phyloP scores from a whole-genome alignment of 2,888 invertebrate genomes.

The Mythimna impura region DNA sequence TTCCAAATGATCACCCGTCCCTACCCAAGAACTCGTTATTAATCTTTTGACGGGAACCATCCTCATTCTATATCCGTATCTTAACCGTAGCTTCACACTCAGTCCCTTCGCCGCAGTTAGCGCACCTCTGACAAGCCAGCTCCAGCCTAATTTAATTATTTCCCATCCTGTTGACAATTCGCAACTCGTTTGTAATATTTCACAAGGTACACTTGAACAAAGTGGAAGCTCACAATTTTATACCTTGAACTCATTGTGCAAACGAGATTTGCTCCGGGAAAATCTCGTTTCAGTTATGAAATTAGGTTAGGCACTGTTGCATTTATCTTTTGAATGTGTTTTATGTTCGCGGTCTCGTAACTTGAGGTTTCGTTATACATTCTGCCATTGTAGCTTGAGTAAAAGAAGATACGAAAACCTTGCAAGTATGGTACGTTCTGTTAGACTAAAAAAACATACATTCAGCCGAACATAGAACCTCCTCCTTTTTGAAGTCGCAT shows the following conservation, averaged over 20 bases:
- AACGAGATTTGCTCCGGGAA: conserved; percentile 49
- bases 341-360: conserved; percentile 17
- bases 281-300: conserved; percentile 54
- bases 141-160: conserved; percentile 61
- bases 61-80: background rate
- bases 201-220: conserved; percentile 52
- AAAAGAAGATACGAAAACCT: background rate
- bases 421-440: background rate
- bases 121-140: conserved; percentile 5
- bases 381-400: background rate
- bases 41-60: background rate
- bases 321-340: conserved; percentile 53
- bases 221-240: conserved; percentile 50
- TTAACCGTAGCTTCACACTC: background rate
- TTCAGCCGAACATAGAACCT: no score
- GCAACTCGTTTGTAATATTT: conserved; percentile 60
- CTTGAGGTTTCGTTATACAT: conserved; percentile 15
- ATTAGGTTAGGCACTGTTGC: conserved; percentile 55
- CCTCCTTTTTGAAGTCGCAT: no score
- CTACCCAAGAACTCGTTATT: background rate
- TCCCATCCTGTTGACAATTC: conserved; percentile 57
- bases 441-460: no score
- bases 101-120: conserved; percentile 21
- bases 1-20: background rate
- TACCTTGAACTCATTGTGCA: conserved; percentile 52